Percentiles rank a stretch among this genome's conserved stretches.
These are phyloP conservation scores for Andrena cerasifolii DNA, from an alignment of 1,140 invertebrate genomes.

Conservation along the genomic window DNA sequence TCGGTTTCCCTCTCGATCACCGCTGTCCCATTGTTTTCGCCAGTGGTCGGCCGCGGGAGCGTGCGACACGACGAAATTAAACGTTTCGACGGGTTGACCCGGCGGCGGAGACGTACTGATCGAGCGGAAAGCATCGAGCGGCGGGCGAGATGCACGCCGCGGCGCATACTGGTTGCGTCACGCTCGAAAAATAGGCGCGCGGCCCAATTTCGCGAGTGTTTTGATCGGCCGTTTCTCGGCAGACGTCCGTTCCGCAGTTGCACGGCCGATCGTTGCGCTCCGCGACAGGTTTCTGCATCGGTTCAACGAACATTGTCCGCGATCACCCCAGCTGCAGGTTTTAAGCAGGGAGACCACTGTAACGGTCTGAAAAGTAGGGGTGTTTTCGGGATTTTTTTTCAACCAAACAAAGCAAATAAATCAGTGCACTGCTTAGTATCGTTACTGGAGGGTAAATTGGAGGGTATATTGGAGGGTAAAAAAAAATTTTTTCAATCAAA, in stretches of 20 bases:
- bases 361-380: too few relatives aligned
- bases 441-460: too few relatives aligned
- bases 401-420: too few relatives aligned
- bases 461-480: too few relatives aligned
- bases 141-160: slow-evolving; percentile 25
- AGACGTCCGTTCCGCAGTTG: slow-evolving; percentile 10
- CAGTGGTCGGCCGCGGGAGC: neutral
- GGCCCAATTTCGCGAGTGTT: slow-evolving; percentile 44
- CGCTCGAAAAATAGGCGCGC: slow-evolving; percentile 45
- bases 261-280: neutral
- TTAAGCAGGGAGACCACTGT: too few relatives aligned
- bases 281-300: slow-evolving; percentile 15
- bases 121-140: slow-evolving; percentile 14
- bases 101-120: neutral
- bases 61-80: slow-evolving; percentile 40
- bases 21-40: slow-evolving; percentile 3
- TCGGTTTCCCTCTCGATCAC: neutral
- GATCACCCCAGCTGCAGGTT: too few relatives aligned
- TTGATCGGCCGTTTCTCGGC: slow-evolving; percentile 37
- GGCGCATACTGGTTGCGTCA: slow-evolving; percentile 43
- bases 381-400: too few relatives aligned
- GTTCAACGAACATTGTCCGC: too few relatives aligned
- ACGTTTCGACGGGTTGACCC: slow-evolving; percentile 25
- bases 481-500: too few relatives aligned
- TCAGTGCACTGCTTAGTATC: too few relatives aligned